These are phyloP conservation scores for Poecilia velifera DNA, from an alignment of 2,797 vertebrate species.

Conservation along the genomic window DNA sequence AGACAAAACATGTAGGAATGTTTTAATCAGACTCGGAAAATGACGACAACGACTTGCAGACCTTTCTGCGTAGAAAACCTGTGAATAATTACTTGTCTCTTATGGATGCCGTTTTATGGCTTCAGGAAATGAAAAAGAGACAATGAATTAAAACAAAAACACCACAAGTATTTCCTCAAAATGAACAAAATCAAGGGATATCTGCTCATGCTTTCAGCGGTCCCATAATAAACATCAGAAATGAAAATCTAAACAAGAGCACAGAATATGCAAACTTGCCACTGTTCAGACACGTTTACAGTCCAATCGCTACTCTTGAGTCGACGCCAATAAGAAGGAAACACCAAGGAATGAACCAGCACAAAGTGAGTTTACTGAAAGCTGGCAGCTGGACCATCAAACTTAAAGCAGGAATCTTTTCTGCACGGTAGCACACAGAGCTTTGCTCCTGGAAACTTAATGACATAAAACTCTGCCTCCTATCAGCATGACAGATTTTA, in stretches of 20 bases:
- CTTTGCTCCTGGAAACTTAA: not conserved
- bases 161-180: not conserved
- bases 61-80: not conserved
- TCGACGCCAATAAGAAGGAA: not conserved
- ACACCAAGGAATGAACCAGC: not conserved
- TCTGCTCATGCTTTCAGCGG: not conserved
- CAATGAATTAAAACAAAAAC: not conserved
- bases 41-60: not conserved
- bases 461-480: not conserved
- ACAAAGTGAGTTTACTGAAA: not conserved
- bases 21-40: slow-evolving; percentile 1
- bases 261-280: not conserved
- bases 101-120: not conserved
- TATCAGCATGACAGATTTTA: not conserved
- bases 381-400: not conserved
- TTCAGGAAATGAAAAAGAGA: not conserved
- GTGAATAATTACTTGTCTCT: not conserved
- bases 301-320: not conserved
- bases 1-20: not conserved
- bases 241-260: not conserved
- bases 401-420: not conserved
- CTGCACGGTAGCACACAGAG: not conserved
- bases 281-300: not conserved
- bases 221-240: not conserved
- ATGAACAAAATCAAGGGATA: not conserved